Evolutionary conservation across 2,888 invertebrate species (phyloP).

Genomic region (Leistus spinibarbis): DNA sequence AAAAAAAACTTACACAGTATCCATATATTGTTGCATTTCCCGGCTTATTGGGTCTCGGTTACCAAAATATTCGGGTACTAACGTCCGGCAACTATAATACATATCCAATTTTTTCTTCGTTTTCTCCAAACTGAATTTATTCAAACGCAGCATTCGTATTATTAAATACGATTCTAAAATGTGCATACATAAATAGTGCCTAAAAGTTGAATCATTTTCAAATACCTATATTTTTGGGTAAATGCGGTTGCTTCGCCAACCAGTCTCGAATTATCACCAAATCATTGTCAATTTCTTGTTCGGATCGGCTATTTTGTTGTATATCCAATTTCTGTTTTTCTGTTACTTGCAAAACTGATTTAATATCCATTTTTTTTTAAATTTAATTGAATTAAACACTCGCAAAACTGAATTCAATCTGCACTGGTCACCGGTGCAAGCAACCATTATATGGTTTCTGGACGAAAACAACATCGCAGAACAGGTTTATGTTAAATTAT

Average conservation of each 20-base stretch:
- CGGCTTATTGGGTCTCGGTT: constrained; percentile 10
- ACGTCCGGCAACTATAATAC: constrained; percentile 11
- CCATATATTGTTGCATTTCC: constrained; percentile 10
- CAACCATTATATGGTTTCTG: too few relatives aligned
- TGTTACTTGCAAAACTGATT: neutral
- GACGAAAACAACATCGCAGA: too few relatives aligned
- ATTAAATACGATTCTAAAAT: neutral
- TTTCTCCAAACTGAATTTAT: constrained; percentile 32
- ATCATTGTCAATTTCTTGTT: neutral
- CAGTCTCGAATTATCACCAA: neutral
- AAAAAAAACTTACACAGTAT: constrained; percentile 11
- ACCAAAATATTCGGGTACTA: constrained; percentile 22
- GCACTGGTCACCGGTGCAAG: too few relatives aligned
- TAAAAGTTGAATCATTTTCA: neutral
- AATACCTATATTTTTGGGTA: neutral
- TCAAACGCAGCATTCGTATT: neutral
- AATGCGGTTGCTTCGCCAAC: neutral
- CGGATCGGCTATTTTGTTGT: neutral
- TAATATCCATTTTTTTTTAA: neutral
- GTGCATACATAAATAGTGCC: neutral
- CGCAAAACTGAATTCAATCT: too few relatives aligned
- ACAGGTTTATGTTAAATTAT: too few relatives aligned
- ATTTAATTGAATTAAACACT: neutral
- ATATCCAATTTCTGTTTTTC: neutral
- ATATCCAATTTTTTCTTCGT: constrained; percentile 25